Evolutionary conservation across 1,140 invertebrate species (phyloP).

Genomic region (Listronotus bonariensis): DNA sequence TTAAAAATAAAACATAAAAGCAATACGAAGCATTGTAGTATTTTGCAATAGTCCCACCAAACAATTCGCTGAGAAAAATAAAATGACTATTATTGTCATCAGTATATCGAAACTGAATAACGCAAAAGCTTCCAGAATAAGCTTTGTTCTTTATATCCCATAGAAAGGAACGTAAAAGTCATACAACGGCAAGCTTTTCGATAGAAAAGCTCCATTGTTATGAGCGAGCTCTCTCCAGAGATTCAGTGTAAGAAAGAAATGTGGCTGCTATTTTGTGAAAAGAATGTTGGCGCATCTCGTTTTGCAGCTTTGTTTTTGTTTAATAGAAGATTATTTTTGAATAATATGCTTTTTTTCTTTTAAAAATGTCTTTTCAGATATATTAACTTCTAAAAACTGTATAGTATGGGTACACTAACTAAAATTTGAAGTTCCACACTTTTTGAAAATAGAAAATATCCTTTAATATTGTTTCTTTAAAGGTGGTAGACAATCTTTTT

Average conservation of each 20-base stretch:
- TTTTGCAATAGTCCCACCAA: conserved; percentile 20
- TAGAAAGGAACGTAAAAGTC: conserved; percentile 54
- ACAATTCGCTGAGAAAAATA: conserved; percentile 39
- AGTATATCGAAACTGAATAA: conserved; percentile 54
- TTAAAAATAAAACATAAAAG: conserved; percentile 8
- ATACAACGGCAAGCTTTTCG: conserved; percentile 53
- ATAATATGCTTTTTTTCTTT: too few relatives aligned
- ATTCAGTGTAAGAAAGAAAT: conserved; percentile 49
- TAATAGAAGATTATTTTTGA: too few relatives aligned
- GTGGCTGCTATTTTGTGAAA: too few relatives aligned
- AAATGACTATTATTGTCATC: conserved; percentile 51
- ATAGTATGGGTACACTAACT: too few relatives aligned
- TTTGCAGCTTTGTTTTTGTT: too few relatives aligned
- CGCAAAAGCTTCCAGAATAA: conserved; percentile 52
- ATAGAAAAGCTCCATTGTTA: conserved; percentile 49
- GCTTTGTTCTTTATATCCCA: conserved; percentile 51
- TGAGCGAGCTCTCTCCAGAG: conserved; percentile 48
- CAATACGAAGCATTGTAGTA: conserved; percentile 6
- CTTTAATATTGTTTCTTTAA: too few relatives aligned
- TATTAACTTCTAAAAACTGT: too few relatives aligned
- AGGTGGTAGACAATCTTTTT: too few relatives aligned
- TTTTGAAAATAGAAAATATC: too few relatives aligned
- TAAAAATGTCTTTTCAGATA: too few relatives aligned
- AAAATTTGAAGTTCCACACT: too few relatives aligned
- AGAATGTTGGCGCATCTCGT: too few relatives aligned